Evolutionary conservation across 2,113 vertebrate species (phyloP), one percentile per base, ranked within the genome.

Genomic region (Chaetodon trifascialis): DNA sequence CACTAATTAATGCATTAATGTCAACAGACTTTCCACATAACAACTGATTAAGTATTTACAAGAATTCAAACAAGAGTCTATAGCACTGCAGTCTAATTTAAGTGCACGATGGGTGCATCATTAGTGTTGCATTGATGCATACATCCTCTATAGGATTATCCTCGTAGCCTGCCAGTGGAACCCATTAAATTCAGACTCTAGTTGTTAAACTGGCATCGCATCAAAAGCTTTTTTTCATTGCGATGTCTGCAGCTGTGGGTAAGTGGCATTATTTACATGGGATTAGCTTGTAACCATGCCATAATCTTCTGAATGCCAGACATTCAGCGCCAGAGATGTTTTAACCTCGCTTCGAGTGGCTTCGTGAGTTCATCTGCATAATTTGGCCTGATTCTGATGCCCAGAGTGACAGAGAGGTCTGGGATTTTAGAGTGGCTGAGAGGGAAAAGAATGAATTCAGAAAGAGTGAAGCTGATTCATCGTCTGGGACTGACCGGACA

Each of bases 401-500:
- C 25, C 42, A 46, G 25, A 73, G 62, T 67, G 56, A 71, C 11
- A 55, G 21, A 65, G 8, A 62, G 38, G 51, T 58, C 34, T 23
- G 46, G 4, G 36, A 64, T 46, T 54, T 17, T 17, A 7, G 36
- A 42, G 44, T 16, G 5, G 34, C n/a, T 65, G 3, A 25, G 16
- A 58, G 59, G 65, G 30, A 58, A 54, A 34, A 17, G 2, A 46
- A 25, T 25, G 19, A 36, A 55, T 5, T 54, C 21, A 42, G 11
- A 10, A 17, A 34, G 51, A n/a, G 1, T 30, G 3, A 25, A 38
- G 16, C 15, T 5, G 7, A 14, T 12, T 62, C n/a, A 4, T 47
- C 7, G 11, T 11, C 21, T 3, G 1, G 17, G 52, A 89, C 93
- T 92, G 76, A 99, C 98, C 84, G 98, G 98, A 90, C 98, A 99